phyloP scores from a whole-genome alignment of 2,888 invertebrate species.

The Macrosiphum euphorbiae region DNA sequence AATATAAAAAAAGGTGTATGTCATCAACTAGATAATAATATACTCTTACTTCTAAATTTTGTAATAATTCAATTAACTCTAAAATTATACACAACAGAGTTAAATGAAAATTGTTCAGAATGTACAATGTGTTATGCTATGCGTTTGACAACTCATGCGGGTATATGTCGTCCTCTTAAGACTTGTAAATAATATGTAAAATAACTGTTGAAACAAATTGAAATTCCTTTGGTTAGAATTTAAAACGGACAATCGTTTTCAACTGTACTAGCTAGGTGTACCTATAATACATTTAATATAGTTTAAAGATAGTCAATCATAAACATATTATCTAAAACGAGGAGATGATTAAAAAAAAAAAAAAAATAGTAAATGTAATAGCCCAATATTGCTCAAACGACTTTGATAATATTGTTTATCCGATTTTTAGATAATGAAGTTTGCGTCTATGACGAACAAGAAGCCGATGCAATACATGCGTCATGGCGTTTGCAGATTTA shows the following conservation, averaged over 20 bases:
- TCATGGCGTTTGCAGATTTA: neutral
- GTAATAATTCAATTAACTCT: too few species aligned
- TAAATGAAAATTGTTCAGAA: too few species aligned
- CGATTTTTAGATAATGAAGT: neutral
- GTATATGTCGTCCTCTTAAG: neutral
- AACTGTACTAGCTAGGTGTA: neutral
- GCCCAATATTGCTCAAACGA: neutral
- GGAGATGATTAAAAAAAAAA: neutral
- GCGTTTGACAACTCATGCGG: too few species aligned
- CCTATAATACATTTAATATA: neutral
- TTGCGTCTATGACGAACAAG: neutral
- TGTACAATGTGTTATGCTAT: too few species aligned
- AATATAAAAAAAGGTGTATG: too few species aligned
- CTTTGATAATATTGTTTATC: neutral
- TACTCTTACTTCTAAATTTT: too few species aligned
- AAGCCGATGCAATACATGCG: neutral
- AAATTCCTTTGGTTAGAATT: neutral
- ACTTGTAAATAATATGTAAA: neutral
- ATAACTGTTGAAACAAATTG: neutral
- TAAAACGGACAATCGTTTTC: neutral
- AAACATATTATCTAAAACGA: neutral
- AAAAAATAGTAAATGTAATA: neutral
- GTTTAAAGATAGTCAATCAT: neutral
- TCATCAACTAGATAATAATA: too few species aligned
- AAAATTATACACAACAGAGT: too few species aligned